Evolutionary conservation across 2,888 invertebrate species (phyloP), one percentile per base, ranked within the genome.

Genomic region (Pollenia amentaria): DNA sequence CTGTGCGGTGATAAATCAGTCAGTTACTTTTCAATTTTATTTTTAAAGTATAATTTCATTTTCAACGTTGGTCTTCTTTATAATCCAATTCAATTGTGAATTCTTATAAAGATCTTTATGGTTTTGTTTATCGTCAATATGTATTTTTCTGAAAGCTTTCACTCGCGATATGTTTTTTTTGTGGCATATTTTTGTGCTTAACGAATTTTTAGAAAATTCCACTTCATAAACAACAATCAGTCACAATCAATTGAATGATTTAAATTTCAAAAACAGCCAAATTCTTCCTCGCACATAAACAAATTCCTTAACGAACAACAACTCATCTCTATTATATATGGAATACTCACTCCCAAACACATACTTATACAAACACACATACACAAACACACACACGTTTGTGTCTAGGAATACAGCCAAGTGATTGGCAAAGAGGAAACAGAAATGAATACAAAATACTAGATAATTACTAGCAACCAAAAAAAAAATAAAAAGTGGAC

Each of bases 401-500:
- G 57, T 12, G 21, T 14, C 77, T 81, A 81, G 46, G 77, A 85
- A 81, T 77, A 44, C 67, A 70, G 42, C 42, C 80, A 81, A 81
- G 70, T 85, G 85, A 77, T 84, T 79, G 78, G 21, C 29, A 78
- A 60, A 73, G 79, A 76, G 80, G 64, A 85, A 69, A 38, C 73
- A 40, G 42, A 51, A 76, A 72, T 64, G 64, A 84, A 65, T 53
- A 72, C 40, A 40, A 70, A 76, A 42, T 40, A 51, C 11, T 7
- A 12, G 12, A 11, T 42, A 67, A 10, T 12, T 18, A 12, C 6
- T 53, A 40, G 2, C n/a, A n/a, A n/a, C n/a, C n/a, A 12, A 72
- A 12, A 62, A 38, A 12, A 65, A 76, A 4, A 76, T 67, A 48
- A 42, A 51, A 12, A 21, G 21, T 18, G 8, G 8, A 21, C 18